Evolutionary conservation across 2,888 invertebrate species (phyloP).

Genomic region (Hirtodrosophila confusa): DNA sequence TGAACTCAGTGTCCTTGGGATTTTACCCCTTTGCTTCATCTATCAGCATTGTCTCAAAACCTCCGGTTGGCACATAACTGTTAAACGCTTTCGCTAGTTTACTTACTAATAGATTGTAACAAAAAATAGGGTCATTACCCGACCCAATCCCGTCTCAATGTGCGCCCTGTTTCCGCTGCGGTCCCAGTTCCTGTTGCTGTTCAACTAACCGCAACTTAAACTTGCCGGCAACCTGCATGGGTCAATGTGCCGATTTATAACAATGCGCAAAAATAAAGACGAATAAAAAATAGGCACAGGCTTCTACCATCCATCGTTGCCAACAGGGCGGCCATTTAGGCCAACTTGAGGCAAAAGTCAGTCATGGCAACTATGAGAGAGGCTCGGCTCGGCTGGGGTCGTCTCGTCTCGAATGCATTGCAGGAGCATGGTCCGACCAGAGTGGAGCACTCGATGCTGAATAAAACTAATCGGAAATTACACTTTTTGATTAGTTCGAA

Average conservation of each 20-base stretch:
- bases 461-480: slow-evolving; percentile 84
- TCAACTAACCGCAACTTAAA: slow-evolving; percentile 43
- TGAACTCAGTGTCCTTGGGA: not conserved
- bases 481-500: slow-evolving; percentile 84
- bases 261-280: slow-evolving; percentile 46
- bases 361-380: slow-evolving; percentile 47
- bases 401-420: slow-evolving; percentile 20
- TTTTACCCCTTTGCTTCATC: slow-evolving; percentile 24
- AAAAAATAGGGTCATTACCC: slow-evolving; percentile 49
- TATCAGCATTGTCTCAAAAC: slow-evolving; percentile 25
- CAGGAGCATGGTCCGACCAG: slow-evolving; percentile 29
- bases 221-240: slow-evolving; percentile 50
- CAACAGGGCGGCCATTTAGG: slow-evolving; percentile 33
- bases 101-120: slow-evolving; percentile 38
- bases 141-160: slow-evolving; percentile 11
- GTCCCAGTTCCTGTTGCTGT: slow-evolving; percentile 28
- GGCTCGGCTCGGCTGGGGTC: slow-evolving; percentile 20
- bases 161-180: slow-evolving; percentile 11
- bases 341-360: slow-evolving; percentile 50
- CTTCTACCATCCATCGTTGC: slow-evolving; percentile 13
- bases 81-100: slow-evolving; percentile 37
- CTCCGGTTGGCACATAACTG: slow-evolving; percentile 5
- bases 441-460: slow-evolving; percentile 65
- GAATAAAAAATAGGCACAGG: slow-evolving; percentile 34
- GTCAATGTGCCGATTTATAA: slow-evolving; percentile 78